phyloP scores from a whole-genome alignment of 2,113 vertebrate species.

The Arenaria interpres region DNA sequence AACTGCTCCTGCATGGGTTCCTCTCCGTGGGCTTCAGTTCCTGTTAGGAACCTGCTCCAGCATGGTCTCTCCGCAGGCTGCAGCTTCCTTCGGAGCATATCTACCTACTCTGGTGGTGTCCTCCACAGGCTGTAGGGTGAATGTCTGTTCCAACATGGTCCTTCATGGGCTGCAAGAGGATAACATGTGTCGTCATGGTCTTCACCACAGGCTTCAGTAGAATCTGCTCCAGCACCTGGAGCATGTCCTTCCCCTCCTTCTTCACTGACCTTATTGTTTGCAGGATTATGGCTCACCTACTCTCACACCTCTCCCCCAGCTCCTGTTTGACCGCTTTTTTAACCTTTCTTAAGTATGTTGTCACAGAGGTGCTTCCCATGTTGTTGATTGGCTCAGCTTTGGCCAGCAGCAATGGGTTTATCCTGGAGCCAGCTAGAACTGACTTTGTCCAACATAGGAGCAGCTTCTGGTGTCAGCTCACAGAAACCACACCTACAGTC shows the following conservation, averaged over 20 bases:
- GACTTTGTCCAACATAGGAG: neutral
- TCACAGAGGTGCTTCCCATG: neutral
- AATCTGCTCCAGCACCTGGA: neutral
- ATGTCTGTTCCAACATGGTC: accelerated
- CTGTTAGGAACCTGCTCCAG: neutral
- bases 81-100: too few species aligned
- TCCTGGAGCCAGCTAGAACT: neutral
- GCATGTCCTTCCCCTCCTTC: neutral
- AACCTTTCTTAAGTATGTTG: neutral
- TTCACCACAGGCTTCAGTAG: neutral
- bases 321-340: neutral
- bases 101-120: neutral
- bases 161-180: neutral
- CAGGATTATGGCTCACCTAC: neutral
- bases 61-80: too few species aligned
- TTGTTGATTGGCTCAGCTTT: neutral
- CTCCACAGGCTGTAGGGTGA: neutral
- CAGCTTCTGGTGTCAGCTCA: neutral
- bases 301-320: neutral
- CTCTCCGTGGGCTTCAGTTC: neutral
- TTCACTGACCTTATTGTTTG: neutral
- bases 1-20: neutral
- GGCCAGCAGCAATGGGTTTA: accelerated
- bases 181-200: neutral
- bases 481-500: neutral